Evolutionary conservation across 2,888 invertebrate genomes (phyloP), one percentile per base, ranked within the genome.

Genomic region (Eupelmus urozonus): DNA sequence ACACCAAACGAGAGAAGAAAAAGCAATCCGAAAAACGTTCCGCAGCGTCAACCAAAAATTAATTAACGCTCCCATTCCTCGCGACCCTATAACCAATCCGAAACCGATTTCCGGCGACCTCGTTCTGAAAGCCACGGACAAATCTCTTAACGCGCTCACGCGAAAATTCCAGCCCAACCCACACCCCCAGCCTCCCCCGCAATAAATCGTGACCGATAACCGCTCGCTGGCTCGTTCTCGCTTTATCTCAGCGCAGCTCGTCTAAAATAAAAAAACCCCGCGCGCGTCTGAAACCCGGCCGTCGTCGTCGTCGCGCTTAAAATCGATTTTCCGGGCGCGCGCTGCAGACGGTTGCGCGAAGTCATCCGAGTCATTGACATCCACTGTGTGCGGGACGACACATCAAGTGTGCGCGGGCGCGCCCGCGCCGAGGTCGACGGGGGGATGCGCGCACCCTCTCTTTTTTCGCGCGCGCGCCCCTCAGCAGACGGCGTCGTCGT

Each of bases 361-460:
- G 86, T 87, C 88, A 88, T 88, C 85, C 85, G 83, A 88, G 88
- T 88, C 88, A 88, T 88, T 88, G 88, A 88, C 88, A 87, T 88
- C 85, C 85, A 86, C 84, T 85, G 85, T n/a, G 84, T 53, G 73
- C 29, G n/a, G n/a, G n/a, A 49, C 49, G 55, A 60, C 62, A 55
- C 67, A 62, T 63, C 53, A 69, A 73, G 73, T 73, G 62, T 23
- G 53, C 16, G 65, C 40, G 34, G 20, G 27, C 27, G 25, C 63
- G 65, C 62, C 45, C 2, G 34, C 42, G 25, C 18, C 29, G 20
- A 25, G 2, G 16, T 40, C 16, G 25, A 13, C 11, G 40, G 34
- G n/a, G 29, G 13, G 4, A 62, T 18, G 67, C 60, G 18, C 60
- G 55, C 40, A 49, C 11, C 20, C 40, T 34, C 20, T 71, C 59